Conservation (phyloP, 2,888 invertebrate genomes). For the Steinernema hermaphroditum region DNA sequence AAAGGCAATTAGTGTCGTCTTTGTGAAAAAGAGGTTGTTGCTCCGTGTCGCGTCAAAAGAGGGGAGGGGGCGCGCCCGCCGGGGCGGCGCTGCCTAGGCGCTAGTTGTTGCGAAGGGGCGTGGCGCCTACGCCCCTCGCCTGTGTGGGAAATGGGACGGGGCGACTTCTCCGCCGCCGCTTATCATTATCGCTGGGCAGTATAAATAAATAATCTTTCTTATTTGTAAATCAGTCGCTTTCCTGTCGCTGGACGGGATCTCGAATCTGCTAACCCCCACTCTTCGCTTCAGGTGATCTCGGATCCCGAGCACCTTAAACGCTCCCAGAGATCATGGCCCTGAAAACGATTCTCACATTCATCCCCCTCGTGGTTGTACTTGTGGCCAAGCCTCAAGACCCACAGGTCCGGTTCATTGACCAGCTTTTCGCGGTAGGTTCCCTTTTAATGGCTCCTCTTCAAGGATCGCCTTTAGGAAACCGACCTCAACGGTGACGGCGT, state of each 20-base stretch:
- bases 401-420: not conserved
- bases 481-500: not conserved
- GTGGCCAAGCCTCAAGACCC: not conserved
- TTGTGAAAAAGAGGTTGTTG: no score
- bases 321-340: not conserved
- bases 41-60: no score
- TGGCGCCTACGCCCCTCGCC: conserved; percentile 24
- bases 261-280: no score
- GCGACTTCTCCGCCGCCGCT: not conserved
- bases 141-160: not conserved
- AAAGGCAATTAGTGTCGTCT: no score
- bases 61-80: no score
- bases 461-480: not conserved
- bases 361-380: not conserved
- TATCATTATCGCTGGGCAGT: conserved; percentile 14
- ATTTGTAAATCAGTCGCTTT: not conserved
- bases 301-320: no score
- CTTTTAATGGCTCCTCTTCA: no score
- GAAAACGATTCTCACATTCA: not conserved
- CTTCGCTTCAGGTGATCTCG: no score
- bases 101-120: no score
- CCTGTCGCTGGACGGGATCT: no score
- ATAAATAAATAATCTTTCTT: conserved; percentile 22
- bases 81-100: no score
- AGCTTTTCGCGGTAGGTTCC: not conserved